A percentile compares a stretch with the other conserved stretches of the same genome.
These are phyloP conservation scores for Brachirus orientalis DNA, from an alignment of 2,113 vertebrate species.

Conservation along the genomic window DNA sequence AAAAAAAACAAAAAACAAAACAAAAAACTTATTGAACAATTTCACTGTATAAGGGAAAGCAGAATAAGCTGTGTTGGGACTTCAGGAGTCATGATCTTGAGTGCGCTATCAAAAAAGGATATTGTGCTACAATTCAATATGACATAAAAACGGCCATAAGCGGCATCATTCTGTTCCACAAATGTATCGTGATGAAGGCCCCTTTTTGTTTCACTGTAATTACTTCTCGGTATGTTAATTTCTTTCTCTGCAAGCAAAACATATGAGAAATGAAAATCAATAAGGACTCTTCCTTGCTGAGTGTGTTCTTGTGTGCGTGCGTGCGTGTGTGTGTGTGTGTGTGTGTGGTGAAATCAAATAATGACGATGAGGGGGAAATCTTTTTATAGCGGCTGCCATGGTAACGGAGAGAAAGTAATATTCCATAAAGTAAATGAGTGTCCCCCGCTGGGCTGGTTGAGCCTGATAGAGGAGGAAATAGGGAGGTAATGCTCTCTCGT, in stretches of 20 bases:
- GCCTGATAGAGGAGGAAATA: conserved; percentile 69
- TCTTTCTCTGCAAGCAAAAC: conserved; percentile 63
- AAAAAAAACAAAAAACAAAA: conserved; percentile 6
- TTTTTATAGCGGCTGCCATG: conserved; percentile 84
- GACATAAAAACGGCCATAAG: not conserved
- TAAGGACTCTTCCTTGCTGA: conserved; percentile 63
- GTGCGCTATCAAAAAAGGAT: not conserved
- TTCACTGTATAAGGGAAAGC: not conserved
- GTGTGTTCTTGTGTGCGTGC: conserved; percentile 3
- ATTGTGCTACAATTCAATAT: not conserved
- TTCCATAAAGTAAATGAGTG: conserved; percentile 81
- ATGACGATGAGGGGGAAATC: conserved; percentile 74
- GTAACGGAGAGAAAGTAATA: conserved; percentile 81
- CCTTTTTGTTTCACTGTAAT: conserved; percentile 37
- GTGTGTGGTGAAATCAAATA: conserved; percentile 63
- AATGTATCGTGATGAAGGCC: not conserved
- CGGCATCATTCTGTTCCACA: not conserved
- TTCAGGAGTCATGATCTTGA: conserved; percentile 4
- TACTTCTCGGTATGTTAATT: conserved; percentile 67
- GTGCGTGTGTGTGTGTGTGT: not conserved
- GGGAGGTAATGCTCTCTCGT: conserved; percentile 55
- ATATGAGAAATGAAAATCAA: conserved; percentile 79
- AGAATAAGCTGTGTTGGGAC: not conserved
- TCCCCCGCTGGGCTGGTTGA: conserved; percentile 74
- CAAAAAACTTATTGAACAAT: not conserved